Conservation (phyloP, 2,888 invertebrate genomes). For the Andrena bucephala region DNA sequence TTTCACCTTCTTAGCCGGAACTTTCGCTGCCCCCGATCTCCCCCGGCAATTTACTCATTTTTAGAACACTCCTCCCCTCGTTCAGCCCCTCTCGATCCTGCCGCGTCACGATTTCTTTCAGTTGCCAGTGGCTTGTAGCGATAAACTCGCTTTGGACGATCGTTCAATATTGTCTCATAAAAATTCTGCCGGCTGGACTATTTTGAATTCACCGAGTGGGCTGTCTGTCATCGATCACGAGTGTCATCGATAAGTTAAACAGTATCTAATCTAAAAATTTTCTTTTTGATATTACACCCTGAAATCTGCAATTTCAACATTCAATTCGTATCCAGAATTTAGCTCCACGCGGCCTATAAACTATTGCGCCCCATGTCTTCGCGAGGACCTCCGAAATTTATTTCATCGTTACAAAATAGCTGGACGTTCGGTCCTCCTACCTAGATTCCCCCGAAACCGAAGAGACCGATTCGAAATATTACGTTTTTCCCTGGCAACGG, state of each 20-base stretch:
- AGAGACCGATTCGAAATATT: neutral
- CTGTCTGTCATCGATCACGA: neutral
- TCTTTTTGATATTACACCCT: too few species aligned
- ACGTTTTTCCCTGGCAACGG: neutral
- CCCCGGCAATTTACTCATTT: slow-evolving; percentile 72
- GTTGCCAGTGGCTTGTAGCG: slow-evolving; percentile 15
- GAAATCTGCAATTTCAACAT: too few species aligned
- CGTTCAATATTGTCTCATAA: neutral
- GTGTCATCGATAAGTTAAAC: too few species aligned
- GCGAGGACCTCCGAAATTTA: too few species aligned
- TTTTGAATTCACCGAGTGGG: neutral
- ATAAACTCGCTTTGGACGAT: neutral
- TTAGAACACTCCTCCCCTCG: slow-evolving; percentile 45
- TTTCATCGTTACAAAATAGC: too few species aligned
- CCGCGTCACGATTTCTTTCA: neutral
- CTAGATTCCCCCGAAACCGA: neutral
- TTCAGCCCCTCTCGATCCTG: neutral
- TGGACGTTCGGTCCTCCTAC: too few species aligned
- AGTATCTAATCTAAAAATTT: too few species aligned
- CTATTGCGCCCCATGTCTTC: too few species aligned
- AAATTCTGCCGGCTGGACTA: neutral
- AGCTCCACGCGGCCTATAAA: too few species aligned
- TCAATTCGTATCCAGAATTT: too few species aligned
- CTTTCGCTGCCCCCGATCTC: slow-evolving; percentile 63
- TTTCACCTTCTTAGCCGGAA: slow-evolving; percentile 73